Evolutionary conservation across 2,888 invertebrate genomes (phyloP).

Genomic region (Diploptera punctata): DNA sequence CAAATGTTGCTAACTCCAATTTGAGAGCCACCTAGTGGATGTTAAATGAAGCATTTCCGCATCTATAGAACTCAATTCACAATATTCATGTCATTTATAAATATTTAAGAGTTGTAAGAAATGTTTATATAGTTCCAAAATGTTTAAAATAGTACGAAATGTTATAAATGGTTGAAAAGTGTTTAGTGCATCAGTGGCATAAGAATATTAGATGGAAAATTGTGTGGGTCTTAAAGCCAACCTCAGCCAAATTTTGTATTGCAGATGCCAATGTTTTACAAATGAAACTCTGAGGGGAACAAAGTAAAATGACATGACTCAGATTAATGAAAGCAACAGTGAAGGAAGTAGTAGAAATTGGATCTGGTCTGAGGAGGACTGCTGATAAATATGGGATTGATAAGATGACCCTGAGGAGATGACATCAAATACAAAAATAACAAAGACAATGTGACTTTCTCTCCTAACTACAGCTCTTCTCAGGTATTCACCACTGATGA

Average conservation of each 20-base stretch:
- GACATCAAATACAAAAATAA: background rate
- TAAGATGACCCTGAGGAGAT: background rate
- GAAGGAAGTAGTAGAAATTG: background rate
- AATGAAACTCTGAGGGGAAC: background rate
- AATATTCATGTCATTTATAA: too few relatives aligned
- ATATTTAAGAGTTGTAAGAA: too few relatives aligned
- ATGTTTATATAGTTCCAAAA: too few relatives aligned
- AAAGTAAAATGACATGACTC: background rate
- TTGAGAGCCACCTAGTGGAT: too few relatives aligned
- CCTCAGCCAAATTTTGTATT: background rate
- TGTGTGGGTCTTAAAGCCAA: too few relatives aligned
- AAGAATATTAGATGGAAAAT: too few relatives aligned
- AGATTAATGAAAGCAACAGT: background rate
- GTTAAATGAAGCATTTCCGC: too few relatives aligned
- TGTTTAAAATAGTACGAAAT: too few relatives aligned
- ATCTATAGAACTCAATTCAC: too few relatives aligned
- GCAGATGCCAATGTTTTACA: background rate
- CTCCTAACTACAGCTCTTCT: background rate
- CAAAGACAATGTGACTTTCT: background rate
- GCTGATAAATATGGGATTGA: background rate
- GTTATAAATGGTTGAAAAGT: too few relatives aligned
- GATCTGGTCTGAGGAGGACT: background rate
- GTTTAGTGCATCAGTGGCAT: too few relatives aligned
- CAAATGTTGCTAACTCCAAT: too few relatives aligned
- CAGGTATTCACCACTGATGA: background rate